Evolutionary conservation across 2,888 invertebrate genomes (phyloP).

Genomic region (Baccha elongata): DNA sequence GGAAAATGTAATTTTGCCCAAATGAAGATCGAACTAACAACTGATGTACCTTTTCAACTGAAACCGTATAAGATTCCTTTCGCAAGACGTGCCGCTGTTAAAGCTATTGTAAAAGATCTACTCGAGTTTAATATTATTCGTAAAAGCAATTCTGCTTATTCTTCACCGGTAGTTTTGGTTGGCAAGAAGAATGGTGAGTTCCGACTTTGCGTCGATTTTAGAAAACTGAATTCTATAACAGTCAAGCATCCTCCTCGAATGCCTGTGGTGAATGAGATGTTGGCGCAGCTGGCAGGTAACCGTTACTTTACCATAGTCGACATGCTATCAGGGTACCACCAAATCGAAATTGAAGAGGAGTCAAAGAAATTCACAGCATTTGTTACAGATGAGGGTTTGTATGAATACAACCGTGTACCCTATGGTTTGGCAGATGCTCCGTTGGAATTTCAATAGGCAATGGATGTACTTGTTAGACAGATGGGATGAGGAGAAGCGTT

Average conservation of each 20-base stretch:
- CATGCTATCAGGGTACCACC: no score
- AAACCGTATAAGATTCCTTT: no score
- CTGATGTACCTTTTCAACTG: no score
- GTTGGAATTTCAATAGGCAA: neutral
- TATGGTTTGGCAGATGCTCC: constrained; percentile 1
- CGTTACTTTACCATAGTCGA: no score
- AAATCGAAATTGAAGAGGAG: no score
- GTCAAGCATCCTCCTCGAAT: neutral
- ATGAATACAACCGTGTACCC: neutral
- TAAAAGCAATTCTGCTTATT: neutral
- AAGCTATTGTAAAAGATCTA: neutral
- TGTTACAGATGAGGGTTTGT: no score
- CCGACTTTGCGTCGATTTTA: neutral
- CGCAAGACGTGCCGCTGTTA: no score
- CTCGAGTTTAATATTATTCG: neutral
- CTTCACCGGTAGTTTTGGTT: neutral
- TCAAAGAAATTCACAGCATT: no score
- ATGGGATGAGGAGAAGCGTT: neutral
- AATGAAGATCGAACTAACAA: no score
- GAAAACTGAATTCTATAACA: neutral
- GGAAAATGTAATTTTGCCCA: no score
- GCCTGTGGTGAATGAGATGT: neutral
- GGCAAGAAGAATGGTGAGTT: neutral
- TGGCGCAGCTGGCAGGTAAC: no score
- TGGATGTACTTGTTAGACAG: neutral